These are phyloP conservation scores for Carlito syrichta DNA, from an alignment of 2,113 vertebrate species.

Conservation along the genomic window DNA sequence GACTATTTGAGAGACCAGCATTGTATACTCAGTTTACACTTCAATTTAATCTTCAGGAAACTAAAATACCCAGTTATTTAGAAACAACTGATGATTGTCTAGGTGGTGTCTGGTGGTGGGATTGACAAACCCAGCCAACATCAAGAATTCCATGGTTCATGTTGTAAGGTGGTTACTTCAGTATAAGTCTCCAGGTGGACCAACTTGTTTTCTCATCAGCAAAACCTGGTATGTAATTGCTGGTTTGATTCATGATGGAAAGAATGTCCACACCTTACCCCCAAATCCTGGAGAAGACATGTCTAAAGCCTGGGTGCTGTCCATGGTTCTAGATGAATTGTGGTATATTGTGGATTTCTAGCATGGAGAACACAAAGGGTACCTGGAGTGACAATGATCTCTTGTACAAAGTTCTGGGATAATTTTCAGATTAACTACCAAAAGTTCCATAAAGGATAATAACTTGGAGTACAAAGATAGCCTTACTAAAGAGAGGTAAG, in stretches of 20 bases:
- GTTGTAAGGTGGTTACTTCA: neutral
- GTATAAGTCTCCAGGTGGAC: neutral
- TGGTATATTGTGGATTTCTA: neutral
- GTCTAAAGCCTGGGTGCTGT: constrained; percentile 2
- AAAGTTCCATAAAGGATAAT: neutral
- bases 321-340: constrained; percentile 40
- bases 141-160: too few relatives aligned
- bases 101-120: neutral
- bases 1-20: neutral
- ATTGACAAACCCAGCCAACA: neutral
- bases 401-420: neutral
- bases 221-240: neutral
- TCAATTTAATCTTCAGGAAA: neutral
- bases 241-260: neutral
- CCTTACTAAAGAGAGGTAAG: neutral
- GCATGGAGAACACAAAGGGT: neutral
- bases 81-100: neutral
- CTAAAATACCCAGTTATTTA: neutral
- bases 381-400: neutral
- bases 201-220: neutral
- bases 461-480: neutral
- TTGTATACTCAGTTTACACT: neutral
- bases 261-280: neutral
- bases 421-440: neutral
- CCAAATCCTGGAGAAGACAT: neutral